These are phyloP conservation scores for Eumaeus atala DNA, from an alignment of 1,140 invertebrate genomes.

Conservation along the genomic window DNA sequence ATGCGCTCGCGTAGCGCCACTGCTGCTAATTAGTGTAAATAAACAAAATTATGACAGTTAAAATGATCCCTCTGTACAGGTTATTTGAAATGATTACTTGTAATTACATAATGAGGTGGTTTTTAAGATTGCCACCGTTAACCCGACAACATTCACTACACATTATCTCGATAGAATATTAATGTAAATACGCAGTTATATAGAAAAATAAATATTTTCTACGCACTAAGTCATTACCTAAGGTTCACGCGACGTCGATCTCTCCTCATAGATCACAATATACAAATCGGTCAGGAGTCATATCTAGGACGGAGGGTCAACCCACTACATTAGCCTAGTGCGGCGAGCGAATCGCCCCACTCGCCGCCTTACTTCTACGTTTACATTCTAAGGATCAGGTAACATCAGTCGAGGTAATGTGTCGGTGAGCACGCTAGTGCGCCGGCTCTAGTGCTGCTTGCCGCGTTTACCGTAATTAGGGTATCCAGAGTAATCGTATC, in stretches of 20 bases:
- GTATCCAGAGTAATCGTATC: conserved; percentile 85
- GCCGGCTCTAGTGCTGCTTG: conserved; percentile 62
- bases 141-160: conserved; percentile 69
- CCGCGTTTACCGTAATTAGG: conserved; percentile 84
- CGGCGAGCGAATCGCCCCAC: conserved; percentile 25
- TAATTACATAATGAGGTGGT: conserved; percentile 45
- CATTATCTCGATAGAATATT: conserved; percentile 72
- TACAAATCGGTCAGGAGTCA: conserved; percentile 52
- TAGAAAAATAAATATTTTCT: conserved; percentile 74
- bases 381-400: conserved; percentile 69
- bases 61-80: conserved; percentile 52
- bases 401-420: conserved; percentile 73
- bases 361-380: conserved; percentile 58
- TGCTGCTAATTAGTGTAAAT: conserved; percentile 45
- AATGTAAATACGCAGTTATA: conserved; percentile 63
- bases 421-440: conserved; percentile 59
- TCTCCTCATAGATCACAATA: conserved; percentile 43
- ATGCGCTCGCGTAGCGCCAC: conserved; percentile 29
- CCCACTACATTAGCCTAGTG: conserved; percentile 54
- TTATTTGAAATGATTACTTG: conserved; percentile 57
- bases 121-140: conserved; percentile 50
- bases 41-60: conserved; percentile 57
- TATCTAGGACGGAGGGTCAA: conserved; percentile 58
- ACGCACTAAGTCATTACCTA: conserved; percentile 69
- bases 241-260: conserved; percentile 63